These are phyloP conservation scores for Alca torda DNA, from an alignment of 2,797 vertebrate species.

Conservation along the genomic window DNA sequence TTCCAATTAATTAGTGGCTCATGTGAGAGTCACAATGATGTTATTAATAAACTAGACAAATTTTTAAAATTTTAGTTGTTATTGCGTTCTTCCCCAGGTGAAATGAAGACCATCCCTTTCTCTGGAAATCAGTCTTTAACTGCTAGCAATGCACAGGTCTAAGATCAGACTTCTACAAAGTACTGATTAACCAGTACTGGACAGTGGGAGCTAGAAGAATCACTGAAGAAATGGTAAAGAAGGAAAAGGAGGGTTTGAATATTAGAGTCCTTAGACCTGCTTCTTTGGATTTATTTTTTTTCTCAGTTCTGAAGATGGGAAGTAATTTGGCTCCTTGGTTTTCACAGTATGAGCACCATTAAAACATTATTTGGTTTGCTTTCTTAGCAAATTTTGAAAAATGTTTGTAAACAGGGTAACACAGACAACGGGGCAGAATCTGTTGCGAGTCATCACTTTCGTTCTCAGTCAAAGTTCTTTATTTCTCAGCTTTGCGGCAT, in stretches of 20 bases:
- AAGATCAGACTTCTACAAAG: not conserved
- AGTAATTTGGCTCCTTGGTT: not conserved
- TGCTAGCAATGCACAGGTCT: not conserved
- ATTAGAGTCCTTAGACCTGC: not conserved
- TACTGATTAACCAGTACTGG: not conserved
- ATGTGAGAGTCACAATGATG: not conserved
- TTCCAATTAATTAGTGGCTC: not conserved
- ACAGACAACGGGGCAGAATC: not conserved
- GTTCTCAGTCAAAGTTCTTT: slow-evolving; percentile 29
- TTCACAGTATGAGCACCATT: not conserved
- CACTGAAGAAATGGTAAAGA: not conserved
- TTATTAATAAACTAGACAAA: not conserved
- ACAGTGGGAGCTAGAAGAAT: not conserved
- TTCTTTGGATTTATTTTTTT: not conserved
- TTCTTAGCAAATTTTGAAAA: not conserved
- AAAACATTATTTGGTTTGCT: not conserved
- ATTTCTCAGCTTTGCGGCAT: not conserved
- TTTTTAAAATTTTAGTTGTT: not conserved
- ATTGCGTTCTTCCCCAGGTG: not conserved
- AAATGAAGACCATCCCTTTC: not conserved
- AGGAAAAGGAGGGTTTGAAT: not conserved
- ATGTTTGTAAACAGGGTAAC: not conserved
- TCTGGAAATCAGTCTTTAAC: not conserved
- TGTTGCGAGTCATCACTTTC: slow-evolving; percentile 3
- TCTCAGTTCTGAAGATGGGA: not conserved